Base-by-base conservation (phyloP, 1,140 invertebrate genomes). In the Brachionus rotundiformis region DNA sequence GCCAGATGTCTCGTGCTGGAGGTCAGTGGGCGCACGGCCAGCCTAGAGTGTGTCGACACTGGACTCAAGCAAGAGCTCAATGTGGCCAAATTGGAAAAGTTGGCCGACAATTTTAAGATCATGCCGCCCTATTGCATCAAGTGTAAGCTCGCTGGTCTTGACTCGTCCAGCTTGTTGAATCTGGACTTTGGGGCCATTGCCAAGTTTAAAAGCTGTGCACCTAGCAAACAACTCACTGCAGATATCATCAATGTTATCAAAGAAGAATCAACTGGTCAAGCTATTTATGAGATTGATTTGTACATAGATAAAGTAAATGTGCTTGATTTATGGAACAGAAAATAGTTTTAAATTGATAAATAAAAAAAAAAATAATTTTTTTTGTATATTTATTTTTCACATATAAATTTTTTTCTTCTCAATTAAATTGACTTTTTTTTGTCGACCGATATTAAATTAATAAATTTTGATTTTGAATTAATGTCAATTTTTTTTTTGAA, bases 1-100 rank as follows among this genome's bases (percentile, higher is more conserved):
- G 16, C 59, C 3, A 79, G 76, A 61, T 79, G 47, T 13, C 11
- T 59, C 11, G 41, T 79, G 11, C 7, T 79, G 31, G 76, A 79
- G 1, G 59, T 63, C 11, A 49, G 59, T 23, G 6, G 0, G 10
- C 49, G 54, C 49, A 59, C 10, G 3, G 76, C 47, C n/a, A 11
- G 29, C 10, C 16, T 79, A 13, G 76, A 79, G 19, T 79, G 47
- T 79, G 76, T 79, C 2, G 76, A 79, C 23, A 47, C 54, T 59
- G 76, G 76, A 31, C 31, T 44, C 11, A 59, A 54, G 13, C 44
- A 61, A 13, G 16, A 10, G 13, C 16, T 79, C 6, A 36, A 3
- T 7, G 2, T 54, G 11, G 25, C 3, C 13, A 79, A 31, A 79
- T 13, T 79, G 36, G 47, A 79, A 63, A 79, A 63, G 25, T 63